phyloP scores from a whole-genome alignment of 2,113 vertebrate species.

The Saimiri boliviensis region DNA sequence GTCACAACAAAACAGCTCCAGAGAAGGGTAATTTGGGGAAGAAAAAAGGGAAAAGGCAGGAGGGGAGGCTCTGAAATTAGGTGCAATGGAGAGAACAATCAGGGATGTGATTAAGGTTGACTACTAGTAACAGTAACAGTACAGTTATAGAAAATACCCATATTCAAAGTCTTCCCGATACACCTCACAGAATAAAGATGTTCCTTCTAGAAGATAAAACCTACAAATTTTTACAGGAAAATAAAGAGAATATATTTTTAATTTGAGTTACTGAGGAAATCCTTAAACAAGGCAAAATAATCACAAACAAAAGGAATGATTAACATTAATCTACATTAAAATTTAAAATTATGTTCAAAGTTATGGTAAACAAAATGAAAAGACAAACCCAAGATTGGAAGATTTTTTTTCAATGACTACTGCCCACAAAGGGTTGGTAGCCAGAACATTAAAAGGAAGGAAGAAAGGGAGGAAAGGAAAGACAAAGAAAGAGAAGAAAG shows the following conservation, averaged over 20 bases:
- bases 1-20: not conserved
- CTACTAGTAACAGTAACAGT: not conserved
- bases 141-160: not conserved
- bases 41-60: not conserved
- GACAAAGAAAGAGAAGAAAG: too few species aligned
- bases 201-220: not conserved
- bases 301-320: not conserved
- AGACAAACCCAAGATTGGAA: not conserved
- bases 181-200: not conserved
- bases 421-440: not conserved
- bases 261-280: too few species aligned
- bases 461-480: not conserved
- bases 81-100: not conserved
- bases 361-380: not conserved
- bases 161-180: not conserved
- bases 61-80: conserved; percentile 3
- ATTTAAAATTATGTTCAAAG: not conserved
- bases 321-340: not conserved
- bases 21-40: not conserved
- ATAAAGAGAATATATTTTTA: not conserved
- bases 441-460: not conserved
- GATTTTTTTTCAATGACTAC: not conserved
- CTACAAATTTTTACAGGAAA: not conserved
- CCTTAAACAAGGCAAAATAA: not conserved
- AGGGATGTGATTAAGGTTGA: not conserved